phyloP scores from a whole-genome alignment of 2,113 vertebrate species.

The Amazona vittata region DNA sequence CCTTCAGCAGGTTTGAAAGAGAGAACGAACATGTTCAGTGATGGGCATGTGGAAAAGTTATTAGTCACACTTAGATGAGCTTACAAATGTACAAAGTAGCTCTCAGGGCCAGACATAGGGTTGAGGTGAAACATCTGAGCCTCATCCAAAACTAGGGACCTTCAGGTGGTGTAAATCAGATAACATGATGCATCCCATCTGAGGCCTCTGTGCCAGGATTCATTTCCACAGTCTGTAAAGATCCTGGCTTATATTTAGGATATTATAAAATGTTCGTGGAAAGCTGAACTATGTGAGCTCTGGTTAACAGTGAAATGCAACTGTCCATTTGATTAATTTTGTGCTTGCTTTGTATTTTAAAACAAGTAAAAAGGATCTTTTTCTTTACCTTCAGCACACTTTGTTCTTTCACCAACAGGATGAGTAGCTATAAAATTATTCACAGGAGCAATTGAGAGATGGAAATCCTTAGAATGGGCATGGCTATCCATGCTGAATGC shows the following conservation, averaged over 20 bases:
- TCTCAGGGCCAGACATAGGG: not conserved
- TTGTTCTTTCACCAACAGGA: not conserved
- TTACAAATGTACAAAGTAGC: slow-evolving; percentile 12
- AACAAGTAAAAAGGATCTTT: not conserved
- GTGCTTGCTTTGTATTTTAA: not conserved
- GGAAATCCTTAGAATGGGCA: not conserved
- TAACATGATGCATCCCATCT: not conserved
- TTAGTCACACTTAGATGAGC: slow-evolving; percentile 18
- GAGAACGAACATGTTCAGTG: not conserved
- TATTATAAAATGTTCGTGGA: not conserved
- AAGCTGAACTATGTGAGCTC: not conserved
- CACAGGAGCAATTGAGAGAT: not conserved
- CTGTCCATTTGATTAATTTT: not conserved
- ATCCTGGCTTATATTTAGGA: not conserved
- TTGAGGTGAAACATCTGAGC: slow-evolving; percentile 49
- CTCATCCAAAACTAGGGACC: not conserved
- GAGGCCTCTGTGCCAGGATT: not conserved
- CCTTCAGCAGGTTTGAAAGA: not conserved
- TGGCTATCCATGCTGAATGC: not conserved
- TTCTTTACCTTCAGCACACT: not conserved
- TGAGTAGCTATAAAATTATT: not conserved
- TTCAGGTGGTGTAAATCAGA: not conserved
- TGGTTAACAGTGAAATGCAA: not conserved
- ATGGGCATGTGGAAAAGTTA: not conserved
- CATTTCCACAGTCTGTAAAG: not conserved